Percentiles rank a stretch among this genome's conserved stretches.
Evolutionary conservation across 2,113 vertebrate genomes (phyloP).

Genomic region (Psephotus haematonotus): DNA sequence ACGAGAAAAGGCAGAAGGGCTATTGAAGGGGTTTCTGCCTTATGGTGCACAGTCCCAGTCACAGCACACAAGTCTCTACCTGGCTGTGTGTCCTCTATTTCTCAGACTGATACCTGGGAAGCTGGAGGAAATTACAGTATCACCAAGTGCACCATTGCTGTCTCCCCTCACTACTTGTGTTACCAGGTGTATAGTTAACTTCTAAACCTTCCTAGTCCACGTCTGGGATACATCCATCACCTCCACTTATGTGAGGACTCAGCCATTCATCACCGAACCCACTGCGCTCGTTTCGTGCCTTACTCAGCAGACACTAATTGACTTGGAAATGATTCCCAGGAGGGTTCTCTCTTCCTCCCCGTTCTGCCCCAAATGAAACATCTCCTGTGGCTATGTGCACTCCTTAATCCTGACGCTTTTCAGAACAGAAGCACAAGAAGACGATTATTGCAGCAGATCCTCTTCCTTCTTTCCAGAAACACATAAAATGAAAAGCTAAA

Average conservation of each 20-base stretch:
- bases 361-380: background rate
- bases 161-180: background rate
- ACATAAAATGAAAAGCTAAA: background rate
- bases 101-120: background rate
- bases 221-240: background rate
- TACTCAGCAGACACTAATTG: background rate
- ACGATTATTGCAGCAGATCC: background rate
- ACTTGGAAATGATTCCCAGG: background rate
- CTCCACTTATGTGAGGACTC: background rate
- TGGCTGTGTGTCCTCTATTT: rapidly evolving
- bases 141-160: background rate
- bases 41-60: background rate
- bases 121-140: background rate
- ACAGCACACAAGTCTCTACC: background rate
- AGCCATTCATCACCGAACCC: background rate
- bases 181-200: background rate
- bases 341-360: background rate
- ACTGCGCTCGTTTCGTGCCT: background rate
- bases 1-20: background rate
- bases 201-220: background rate
- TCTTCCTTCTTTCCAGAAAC: background rate
- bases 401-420: background rate
- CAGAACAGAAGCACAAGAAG: background rate
- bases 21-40: background rate
- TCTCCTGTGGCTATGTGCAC: background rate